Conservation (phyloP, 1,140 invertebrate genomes). For the Formica exsecta region DNA sequence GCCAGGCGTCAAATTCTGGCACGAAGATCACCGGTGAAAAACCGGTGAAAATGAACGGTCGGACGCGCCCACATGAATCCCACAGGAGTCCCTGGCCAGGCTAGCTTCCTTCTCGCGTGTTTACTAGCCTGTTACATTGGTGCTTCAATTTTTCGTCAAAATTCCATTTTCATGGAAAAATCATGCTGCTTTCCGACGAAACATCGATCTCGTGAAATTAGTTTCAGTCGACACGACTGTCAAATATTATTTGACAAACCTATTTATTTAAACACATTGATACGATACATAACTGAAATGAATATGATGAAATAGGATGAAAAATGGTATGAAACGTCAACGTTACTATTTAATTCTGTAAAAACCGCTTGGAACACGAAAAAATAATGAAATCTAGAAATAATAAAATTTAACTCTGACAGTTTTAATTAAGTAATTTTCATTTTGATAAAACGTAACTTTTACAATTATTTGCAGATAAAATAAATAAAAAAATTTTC, state of each 20-base stretch:
- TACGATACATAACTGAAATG: background rate
- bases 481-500: background rate
- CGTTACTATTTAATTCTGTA: background rate
- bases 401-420: background rate
- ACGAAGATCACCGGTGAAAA: constrained; percentile 75
- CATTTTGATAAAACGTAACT: constrained; percentile 20
- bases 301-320: background rate
- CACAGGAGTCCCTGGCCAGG: constrained; percentile 59
- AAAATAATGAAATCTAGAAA: constrained; percentile 11
- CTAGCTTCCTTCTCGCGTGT: constrained; percentile 65
- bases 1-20: constrained; percentile 61
- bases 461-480: background rate
- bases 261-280: constrained; percentile 6
- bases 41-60: constrained; percentile 46
- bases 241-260: constrained; percentile 3
- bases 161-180: constrained; percentile 74
- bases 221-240: background rate
- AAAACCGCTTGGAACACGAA: background rate
- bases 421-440: constrained; percentile 9
- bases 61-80: constrained; percentile 52
- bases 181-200: background rate
- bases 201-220: background rate
- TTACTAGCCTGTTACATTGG: constrained; percentile 75
- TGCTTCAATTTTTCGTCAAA: constrained; percentile 82
- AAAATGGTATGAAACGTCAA: background rate